phyloP scores from a whole-genome alignment of 2,113 vertebrate genomes.

The Zosterops hypoxanthus region DNA sequence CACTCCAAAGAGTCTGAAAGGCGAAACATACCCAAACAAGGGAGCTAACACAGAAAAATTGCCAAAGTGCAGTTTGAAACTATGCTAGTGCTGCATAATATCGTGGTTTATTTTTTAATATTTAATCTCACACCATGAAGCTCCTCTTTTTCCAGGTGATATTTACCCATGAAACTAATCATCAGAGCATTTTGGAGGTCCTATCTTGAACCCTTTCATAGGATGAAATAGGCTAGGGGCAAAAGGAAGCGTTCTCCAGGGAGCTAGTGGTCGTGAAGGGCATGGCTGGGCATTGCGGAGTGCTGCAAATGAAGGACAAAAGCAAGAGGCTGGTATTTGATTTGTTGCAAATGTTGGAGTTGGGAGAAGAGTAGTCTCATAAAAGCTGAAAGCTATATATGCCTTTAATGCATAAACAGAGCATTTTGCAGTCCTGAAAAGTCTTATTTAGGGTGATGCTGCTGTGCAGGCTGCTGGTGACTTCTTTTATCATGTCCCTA shows the following conservation, averaged over 20 bases:
- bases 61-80: background rate
- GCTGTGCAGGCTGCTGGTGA: accelerated
- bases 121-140: background rate
- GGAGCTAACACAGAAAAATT: background rate
- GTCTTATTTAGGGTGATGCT: background rate
- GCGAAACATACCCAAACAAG: background rate
- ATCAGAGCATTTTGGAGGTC: background rate
- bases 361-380: background rate
- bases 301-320: background rate
- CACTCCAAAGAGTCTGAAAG: background rate
- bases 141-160: background rate
- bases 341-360: background rate
- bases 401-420: background rate
- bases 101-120: background rate
- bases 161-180: background rate
- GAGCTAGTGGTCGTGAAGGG: accelerated
- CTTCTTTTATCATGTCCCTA: background rate
- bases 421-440: background rate
- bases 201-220: background rate
- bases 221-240: background rate
- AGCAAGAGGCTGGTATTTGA: background rate
- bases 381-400: background rate
- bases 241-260: accelerated
- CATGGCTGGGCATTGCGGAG: background rate
- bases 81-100: background rate